Conservation (phyloP, 2,113 vertebrate species). For the Psophia crepitans region DNA sequence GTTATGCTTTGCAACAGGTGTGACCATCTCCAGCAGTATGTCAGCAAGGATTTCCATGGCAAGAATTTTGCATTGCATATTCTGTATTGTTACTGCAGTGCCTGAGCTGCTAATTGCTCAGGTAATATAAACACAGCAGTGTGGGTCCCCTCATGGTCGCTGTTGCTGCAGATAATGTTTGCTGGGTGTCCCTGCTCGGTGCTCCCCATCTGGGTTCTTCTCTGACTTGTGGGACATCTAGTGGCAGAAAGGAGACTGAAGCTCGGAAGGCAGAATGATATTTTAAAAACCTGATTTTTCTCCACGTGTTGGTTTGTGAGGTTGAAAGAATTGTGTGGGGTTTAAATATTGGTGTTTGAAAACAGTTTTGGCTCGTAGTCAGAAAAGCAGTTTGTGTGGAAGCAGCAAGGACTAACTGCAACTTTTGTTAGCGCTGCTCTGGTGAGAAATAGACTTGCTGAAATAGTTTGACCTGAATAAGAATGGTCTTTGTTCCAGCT, state of each 20-base stretch:
- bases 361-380: background rate
- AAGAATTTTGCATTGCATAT: rapidly evolving
- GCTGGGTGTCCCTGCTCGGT: background rate
- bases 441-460: background rate
- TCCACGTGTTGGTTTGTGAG: background rate
- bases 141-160: rapidly evolving
- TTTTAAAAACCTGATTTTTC: background rate
- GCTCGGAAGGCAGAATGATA: background rate
- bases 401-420: background rate
- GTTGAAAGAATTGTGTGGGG: background rate
- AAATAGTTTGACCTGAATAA: background rate
- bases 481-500: background rate
- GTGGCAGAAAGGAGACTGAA: background rate
- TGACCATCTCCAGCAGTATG: background rate
- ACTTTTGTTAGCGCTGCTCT: background rate
- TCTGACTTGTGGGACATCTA: constrained; percentile 52
- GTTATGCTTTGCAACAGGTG: background rate
- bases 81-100: background rate
- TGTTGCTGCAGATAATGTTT: background rate
- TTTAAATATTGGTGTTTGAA: background rate
- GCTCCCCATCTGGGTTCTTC: background rate
- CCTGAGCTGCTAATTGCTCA: background rate
- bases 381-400: background rate
- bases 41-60: background rate
- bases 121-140: background rate